Conservation (phyloP, 2,888 invertebrate genomes). For the Petrolisthes manimaculis region DNA sequence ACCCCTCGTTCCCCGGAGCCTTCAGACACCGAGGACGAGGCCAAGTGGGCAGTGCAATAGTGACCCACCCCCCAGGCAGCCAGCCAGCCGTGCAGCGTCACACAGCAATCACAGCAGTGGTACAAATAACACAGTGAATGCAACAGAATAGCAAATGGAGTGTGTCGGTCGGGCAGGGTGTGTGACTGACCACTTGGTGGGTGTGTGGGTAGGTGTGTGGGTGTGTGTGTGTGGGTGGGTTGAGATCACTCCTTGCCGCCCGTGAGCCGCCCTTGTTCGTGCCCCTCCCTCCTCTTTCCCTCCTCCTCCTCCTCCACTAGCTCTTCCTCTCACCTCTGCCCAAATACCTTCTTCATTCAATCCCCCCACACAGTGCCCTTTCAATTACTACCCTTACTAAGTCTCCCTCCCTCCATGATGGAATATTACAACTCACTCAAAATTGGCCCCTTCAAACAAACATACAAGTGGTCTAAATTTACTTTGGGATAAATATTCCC, state of each 20-base stretch:
- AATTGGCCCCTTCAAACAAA: too few species aligned
- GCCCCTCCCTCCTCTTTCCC: constrained; percentile 22
- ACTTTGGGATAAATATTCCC: too few species aligned
- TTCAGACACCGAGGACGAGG: constrained; percentile 58
- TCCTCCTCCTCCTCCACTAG: constrained; percentile 16
- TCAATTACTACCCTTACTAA: neutral
- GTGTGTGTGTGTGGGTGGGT: constrained; percentile 43
- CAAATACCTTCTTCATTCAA: too few species aligned
- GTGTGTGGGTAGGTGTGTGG: constrained; percentile 6
- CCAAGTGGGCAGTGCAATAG: constrained; percentile 65
- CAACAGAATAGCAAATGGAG: constrained; percentile 46
- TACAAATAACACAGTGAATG: constrained; percentile 62
- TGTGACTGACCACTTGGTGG: constrained; percentile 46
- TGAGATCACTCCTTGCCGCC: constrained; percentile 47
- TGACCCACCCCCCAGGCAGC: constrained; percentile 34
- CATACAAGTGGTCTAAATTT: too few species aligned
- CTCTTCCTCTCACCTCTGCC: neutral
- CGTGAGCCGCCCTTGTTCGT: constrained; percentile 37
- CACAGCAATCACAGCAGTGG: constrained; percentile 62
- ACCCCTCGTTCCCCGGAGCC: constrained; percentile 59
- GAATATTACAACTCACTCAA: too few species aligned
- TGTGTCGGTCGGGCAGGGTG: constrained; percentile 18
- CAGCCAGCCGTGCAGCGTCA: constrained; percentile 54
- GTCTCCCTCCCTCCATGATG: constrained; percentile 8
- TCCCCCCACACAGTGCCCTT: constrained; percentile 20